Evolutionary conservation across 2,113 vertebrate species (phyloP).

Genomic region (Apteryx owenii): DNA sequence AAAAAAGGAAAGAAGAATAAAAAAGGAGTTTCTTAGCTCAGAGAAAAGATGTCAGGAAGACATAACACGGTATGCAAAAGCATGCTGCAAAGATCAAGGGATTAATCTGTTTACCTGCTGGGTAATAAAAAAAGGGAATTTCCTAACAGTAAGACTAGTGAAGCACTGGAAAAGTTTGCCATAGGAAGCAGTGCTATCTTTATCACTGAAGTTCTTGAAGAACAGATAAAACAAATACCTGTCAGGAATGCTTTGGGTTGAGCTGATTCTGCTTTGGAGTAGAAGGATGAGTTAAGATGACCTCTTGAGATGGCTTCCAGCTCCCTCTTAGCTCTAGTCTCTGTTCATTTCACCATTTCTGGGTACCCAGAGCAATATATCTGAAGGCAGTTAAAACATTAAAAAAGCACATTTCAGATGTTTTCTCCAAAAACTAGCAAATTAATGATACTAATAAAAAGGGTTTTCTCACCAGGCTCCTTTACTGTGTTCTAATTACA

Average conservation of each 20-base stretch:
- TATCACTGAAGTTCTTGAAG: neutral
- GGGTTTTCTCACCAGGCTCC: neutral
- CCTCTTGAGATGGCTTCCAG: conserved; percentile 34
- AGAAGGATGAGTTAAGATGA: neutral
- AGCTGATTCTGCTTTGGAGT: conserved; percentile 6
- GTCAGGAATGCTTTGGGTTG: neutral
- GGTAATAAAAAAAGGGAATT: neutral
- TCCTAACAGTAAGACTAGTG: neutral
- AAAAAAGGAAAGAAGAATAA: neutral
- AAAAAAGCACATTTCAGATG: neutral
- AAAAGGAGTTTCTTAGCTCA: neutral
- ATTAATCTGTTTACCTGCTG: neutral
- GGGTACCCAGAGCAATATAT: neutral
- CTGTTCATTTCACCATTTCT: neutral
- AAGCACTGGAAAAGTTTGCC: neutral
- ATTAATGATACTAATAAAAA: conserved; percentile 56
- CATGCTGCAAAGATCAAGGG: neutral
- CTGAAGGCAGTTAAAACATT: conserved; percentile 15
- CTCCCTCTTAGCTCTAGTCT: neutral
- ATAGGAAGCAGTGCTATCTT: neutral
- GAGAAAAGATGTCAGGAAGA: neutral
- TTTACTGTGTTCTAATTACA: conserved; percentile 44
- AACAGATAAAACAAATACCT: neutral
- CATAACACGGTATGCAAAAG: rapidly evolving
- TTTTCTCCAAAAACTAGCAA: conserved; percentile 33